phyloP scores from a whole-genome alignment of 1,140 invertebrate genomes.

The Hydropsyche tenuis region DNA sequence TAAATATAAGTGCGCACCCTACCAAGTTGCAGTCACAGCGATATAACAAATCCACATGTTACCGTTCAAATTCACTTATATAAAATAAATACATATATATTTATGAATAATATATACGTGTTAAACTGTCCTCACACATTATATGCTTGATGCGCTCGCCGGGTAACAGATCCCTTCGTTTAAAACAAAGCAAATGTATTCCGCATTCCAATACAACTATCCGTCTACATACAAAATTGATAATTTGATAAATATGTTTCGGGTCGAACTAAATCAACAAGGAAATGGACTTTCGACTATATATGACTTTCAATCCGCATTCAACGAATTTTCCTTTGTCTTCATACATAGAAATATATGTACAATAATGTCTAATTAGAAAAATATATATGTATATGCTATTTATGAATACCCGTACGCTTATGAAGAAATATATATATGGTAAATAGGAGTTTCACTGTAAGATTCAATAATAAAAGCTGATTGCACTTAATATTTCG shows the following conservation, averaged over 20 bases:
- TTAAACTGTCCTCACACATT: conserved; percentile 30
- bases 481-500: not conserved
- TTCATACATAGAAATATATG: not conserved
- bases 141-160: conserved; percentile 26
- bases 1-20: conserved; percentile 35
- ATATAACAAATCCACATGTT: conserved; percentile 49
- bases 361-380: conserved; percentile 19
- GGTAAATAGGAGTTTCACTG: not conserved
- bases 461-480: not conserved
- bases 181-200: not conserved
- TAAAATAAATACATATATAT: conserved; percentile 21
- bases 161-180: conserved; percentile 24
- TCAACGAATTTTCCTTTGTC: not conserved
- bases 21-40: conserved; percentile 50
- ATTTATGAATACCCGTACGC: conserved; percentile 20
- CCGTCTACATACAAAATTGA: not conserved
- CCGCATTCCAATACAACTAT: not conserved
- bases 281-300: not conserved
- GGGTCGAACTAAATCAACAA: not conserved
- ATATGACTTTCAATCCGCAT: not conserved
- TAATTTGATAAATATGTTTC: no score
- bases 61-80: conserved; percentile 42
- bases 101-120: no score
- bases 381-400: conserved; percentile 7
- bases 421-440: conserved; percentile 10